Base-by-base conservation (phyloP, 30 jellyfish, hydroid and myxozoan genomes). In the Catostylus mosaicus region DNA sequence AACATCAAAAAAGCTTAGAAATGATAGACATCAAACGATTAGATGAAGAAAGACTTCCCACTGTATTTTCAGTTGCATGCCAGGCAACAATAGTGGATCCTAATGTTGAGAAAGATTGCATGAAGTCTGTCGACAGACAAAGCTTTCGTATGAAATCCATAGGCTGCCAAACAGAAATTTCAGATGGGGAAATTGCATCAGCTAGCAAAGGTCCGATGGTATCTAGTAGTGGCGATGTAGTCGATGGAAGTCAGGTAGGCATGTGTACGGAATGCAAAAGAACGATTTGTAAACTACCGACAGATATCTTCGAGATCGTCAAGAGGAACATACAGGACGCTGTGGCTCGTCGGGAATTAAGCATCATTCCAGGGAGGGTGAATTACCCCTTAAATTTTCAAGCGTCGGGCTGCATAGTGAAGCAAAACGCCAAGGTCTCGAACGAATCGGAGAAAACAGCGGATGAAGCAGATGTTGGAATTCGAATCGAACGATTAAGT, bases 181-280 rank as follows among this genome's bases (percentile, higher is more conserved):
- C 63, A 50, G 20, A 27, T 16, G 14, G 2, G 14, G 24, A 2
- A 27, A 4, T 3, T 18, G 14, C 20, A 18, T 16, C 63, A 5
- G 63, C 14, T 50, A 27, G 20, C 24, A 27, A 50, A 9, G 14
- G 20, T 27, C 4, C 63, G 20, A 3, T 18, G 14, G 2, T 50
- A 27, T 50, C 24, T 27, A 50, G 63, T 10, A 27, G 20, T 3
- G 14, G 63, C 24, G 63, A 50, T 6, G 20, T 4, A 5, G 24
- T 5, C 2, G 24, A 50, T 50, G 24, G 5, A 0, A 50, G 20
- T 50, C 6, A 23, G 4, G 24, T 8, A 50, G 24, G 24, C 24
- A 10, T 68, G 19, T 68, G 80, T 38, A 16, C 34, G 5, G 65
- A 46, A 23, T 68, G 80, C 80, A 68, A 37, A 37, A 18, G 80